A percentile compares a stretch with the other conserved stretches of the same genome.
Conservation (phyloP, 2,888 invertebrate genomes). For the Agriopis marginaria region DNA sequence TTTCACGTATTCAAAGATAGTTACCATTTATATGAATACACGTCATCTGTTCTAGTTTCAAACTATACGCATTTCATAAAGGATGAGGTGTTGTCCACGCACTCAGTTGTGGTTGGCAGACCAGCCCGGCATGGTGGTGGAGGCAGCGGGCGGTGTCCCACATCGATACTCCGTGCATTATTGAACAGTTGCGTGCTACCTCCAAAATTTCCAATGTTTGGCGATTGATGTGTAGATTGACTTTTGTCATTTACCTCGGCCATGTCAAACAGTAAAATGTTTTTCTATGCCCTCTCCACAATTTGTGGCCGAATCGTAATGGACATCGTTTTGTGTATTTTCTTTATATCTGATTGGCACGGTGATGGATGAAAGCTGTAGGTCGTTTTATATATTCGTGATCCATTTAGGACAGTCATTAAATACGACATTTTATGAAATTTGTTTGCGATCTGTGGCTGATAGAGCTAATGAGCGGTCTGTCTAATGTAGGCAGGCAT, state of each 20-base stretch:
- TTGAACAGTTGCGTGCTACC: conserved; percentile 84
- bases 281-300: conserved; percentile 79
- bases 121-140: conserved; percentile 30
- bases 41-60: conserved; percentile 27
- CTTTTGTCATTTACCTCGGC: conserved; percentile 85
- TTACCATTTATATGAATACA: background rate
- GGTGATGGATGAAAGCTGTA: conserved; percentile 77
- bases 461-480: conserved; percentile 46
- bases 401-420: conserved; percentile 51
- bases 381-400: conserved; percentile 67
- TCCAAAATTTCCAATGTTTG: conserved; percentile 85
- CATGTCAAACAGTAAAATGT: conserved; percentile 84
- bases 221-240: conserved; percentile 86
- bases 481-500: conserved; percentile 33
- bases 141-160: conserved; percentile 71
- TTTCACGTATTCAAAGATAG: background rate
- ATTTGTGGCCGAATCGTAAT: conserved; percentile 77
- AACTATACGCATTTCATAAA: conserved; percentile 38
- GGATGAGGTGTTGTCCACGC: conserved; percentile 67
- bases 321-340: conserved; percentile 79
- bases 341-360: conserved; percentile 78
- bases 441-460: conserved; percentile 42
- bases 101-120: conserved; percentile 52
- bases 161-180: conserved; percentile 86
- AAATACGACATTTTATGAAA: conserved; percentile 42